Conservation (phyloP, 2,113 vertebrate species). For the Tringa solitaria region DNA sequence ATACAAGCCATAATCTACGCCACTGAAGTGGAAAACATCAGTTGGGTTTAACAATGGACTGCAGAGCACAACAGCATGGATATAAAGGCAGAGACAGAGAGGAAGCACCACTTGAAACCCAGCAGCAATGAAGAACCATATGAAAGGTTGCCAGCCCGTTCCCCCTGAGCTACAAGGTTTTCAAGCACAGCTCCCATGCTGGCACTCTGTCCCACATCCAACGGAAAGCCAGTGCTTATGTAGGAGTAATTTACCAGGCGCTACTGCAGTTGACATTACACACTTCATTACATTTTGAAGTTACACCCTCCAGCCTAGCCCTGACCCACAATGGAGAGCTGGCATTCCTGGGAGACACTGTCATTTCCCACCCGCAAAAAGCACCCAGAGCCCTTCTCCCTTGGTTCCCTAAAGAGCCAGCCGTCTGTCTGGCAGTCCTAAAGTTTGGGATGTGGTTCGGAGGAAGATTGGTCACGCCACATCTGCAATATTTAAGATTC, state of each 20-base stretch:
- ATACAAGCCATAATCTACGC: not conserved
- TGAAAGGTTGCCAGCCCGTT: not conserved
- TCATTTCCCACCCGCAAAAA: not conserved
- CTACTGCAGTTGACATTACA: not conserved
- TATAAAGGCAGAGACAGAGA: not conserved
- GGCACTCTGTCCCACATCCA: not conserved
- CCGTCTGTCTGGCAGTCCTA: not conserved
- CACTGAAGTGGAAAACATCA: not conserved
- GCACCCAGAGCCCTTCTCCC: not conserved
- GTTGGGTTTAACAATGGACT: not conserved
- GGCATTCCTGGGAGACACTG: slow-evolving; percentile 7
- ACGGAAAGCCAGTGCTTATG: not conserved
- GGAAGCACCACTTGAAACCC: not conserved
- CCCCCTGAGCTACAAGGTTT: not conserved
- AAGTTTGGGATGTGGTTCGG: not conserved
- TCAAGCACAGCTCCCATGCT: not conserved
- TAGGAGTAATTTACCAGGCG: not conserved
- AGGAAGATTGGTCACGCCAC: not conserved
- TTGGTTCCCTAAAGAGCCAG: not conserved
- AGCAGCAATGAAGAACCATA: not conserved
- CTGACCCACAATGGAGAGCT: not conserved
- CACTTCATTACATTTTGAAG: not conserved
- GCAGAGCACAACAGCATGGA: fast-evolving
- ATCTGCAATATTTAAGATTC: not conserved
- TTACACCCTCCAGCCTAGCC: not conserved